These are phyloP conservation scores for Lepus oiostolus DNA, from an alignment of 2,797 vertebrate species.

Conservation along the genomic window DNA sequence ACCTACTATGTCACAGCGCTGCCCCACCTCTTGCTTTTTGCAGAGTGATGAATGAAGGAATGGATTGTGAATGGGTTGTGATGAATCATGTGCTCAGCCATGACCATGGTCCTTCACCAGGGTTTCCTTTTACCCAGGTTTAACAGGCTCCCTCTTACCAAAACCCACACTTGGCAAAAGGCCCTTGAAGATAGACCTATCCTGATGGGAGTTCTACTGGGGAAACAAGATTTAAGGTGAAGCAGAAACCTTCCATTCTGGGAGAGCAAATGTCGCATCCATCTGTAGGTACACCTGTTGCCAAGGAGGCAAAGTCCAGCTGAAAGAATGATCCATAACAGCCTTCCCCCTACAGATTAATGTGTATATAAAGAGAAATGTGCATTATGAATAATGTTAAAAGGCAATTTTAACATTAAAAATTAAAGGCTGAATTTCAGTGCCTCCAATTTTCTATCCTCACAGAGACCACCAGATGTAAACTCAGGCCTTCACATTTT, in stretches of 20 bases:
- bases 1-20: too few relatives aligned
- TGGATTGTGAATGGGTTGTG: neutral
- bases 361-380: neutral
- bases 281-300: neutral
- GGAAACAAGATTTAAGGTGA: neutral
- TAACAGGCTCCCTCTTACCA: neutral
- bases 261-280: neutral
- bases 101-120: neutral
- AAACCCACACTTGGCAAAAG: neutral
- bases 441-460: neutral
- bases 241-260: neutral
- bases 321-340: neutral
- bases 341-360: neutral
- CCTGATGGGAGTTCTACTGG: rapidly evolving
- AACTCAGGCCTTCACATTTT: neutral
- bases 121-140: neutral
- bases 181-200: neutral
- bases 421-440: slow-evolving; percentile 6
- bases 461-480: neutral
- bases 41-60: slow-evolving; percentile 34
- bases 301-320: neutral
- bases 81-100: neutral
- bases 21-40: neutral
- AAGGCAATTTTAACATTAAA: neutral
- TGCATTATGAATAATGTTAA: neutral